phyloP scores from a whole-genome alignment of 2,797 vertebrate species.

The Sparidentex hasta region DNA sequence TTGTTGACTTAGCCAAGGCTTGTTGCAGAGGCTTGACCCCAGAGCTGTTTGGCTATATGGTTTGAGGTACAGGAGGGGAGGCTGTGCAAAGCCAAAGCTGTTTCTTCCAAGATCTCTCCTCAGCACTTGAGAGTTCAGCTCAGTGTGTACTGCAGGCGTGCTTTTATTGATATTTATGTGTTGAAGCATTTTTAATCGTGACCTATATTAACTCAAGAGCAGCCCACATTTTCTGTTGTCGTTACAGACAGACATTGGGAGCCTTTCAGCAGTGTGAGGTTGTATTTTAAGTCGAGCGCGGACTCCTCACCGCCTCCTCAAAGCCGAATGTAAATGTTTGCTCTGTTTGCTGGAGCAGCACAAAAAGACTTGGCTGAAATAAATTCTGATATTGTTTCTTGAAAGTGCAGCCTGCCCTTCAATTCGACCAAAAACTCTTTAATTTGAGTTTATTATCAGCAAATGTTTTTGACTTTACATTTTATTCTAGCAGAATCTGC shows the following conservation, averaged over 20 bases:
- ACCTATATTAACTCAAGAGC: conserved; percentile 75
- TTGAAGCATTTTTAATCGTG: conserved; percentile 80
- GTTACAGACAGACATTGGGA: conserved; percentile 70
- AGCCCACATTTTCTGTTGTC: conserved; percentile 79
- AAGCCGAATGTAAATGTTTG: conserved; percentile 78
- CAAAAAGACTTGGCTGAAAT: conserved; percentile 61
- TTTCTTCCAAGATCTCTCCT: conserved; percentile 71
- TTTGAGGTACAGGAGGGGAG: conserved; percentile 81
- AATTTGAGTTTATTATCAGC: neutral
- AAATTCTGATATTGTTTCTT: conserved; percentile 54
- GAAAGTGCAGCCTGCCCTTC: neutral
- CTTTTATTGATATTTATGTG: conserved; percentile 80
- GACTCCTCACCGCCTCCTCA: conserved; percentile 62
- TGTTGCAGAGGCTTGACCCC: conserved; percentile 84
- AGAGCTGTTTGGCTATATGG: conserved; percentile 82
- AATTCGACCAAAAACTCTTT: neutral
- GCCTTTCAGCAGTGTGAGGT: conserved; percentile 67
- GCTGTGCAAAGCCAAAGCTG: conserved; percentile 75
- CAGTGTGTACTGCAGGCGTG: conserved; percentile 38
- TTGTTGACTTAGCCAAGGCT: conserved; percentile 83
- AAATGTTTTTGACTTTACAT: neutral
- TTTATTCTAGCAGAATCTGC: neutral
- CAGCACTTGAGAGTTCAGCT: conserved; percentile 49
- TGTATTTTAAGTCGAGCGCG: conserved; percentile 73
- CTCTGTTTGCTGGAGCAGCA: conserved; percentile 60